A percentile compares a stretch with the other conserved stretches of the same genome.
These are phyloP conservation scores for Heteractis magnifica DNA, from an alignment of 92 coral and sea anemone species.

Conservation along the genomic window DNA sequence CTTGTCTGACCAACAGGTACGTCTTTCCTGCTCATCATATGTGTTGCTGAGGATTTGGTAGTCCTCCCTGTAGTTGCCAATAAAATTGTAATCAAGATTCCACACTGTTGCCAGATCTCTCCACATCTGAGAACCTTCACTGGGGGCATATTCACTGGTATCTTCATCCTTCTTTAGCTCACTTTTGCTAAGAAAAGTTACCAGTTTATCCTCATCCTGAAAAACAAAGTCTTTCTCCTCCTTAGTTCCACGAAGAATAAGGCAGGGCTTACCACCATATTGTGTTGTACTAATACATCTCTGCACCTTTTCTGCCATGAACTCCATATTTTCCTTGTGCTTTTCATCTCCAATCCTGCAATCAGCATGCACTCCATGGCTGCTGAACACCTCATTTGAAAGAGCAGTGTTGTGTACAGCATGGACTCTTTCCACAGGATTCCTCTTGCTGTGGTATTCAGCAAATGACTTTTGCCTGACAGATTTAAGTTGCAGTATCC, in stretches of 20 bases:
- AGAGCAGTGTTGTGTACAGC: slow-evolving; percentile 28
- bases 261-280: neutral
- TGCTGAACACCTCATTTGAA: slow-evolving; percentile 6
- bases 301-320: slow-evolving; percentile 8
- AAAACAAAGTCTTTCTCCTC: too few species aligned
- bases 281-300: slow-evolving; percentile 29
- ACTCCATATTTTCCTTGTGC: slow-evolving; percentile 31
- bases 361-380: neutral
- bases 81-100: slow-evolving; percentile 33
- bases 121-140: slow-evolving; percentile 21
- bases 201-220: slow-evolving; percentile 25
- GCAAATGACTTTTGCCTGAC: slow-evolving; percentile 41
- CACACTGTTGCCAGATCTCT: slow-evolving; percentile 30
- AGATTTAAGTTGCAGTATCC: slow-evolving; percentile 12
- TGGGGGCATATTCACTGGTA: slow-evolving; percentile 22
- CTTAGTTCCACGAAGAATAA: slow-evolving; percentile 26
- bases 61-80: slow-evolving; percentile 51
- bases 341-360: neutral
- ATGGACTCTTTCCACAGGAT: neutral
- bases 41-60: slow-evolving; percentile 46
- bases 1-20: slow-evolving; percentile 43
- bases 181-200: slow-evolving; percentile 33
- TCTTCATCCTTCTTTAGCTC: slow-evolving; percentile 38
- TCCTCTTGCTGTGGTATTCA: neutral
- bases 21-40: slow-evolving; percentile 33